phyloP scores from a whole-genome alignment of 2,797 vertebrate genomes.

The Manis pentadactyla region DNA sequence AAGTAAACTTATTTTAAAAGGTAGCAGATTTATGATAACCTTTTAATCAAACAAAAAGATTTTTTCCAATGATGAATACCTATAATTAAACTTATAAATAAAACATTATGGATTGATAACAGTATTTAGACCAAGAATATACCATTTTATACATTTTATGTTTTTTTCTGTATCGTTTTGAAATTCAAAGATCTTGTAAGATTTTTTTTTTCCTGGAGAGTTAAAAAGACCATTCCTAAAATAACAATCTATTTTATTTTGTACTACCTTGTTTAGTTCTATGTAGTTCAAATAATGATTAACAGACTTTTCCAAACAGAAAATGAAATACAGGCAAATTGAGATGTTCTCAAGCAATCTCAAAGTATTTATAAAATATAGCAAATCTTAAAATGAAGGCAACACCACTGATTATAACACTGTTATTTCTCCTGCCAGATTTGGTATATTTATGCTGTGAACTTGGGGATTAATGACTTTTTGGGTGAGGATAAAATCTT shows the following conservation, averaged over 20 bases:
- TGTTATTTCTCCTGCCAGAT: neutral
- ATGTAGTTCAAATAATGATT: constrained; percentile 4
- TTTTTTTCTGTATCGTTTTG: neutral
- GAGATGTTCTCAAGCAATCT: neutral
- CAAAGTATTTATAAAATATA: constrained; percentile 19
- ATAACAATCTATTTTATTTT: constrained; percentile 41
- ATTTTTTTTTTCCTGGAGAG: neutral
- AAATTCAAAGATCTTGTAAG: constrained; percentile 46
- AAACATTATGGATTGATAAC: constrained; percentile 23
- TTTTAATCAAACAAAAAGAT: constrained; percentile 45
- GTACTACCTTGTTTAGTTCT: neutral
- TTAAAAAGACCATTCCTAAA: neutral
- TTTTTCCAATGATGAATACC: neutral
- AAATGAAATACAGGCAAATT: constrained; percentile 24
- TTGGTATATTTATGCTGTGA: neutral
- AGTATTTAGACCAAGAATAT: neutral
- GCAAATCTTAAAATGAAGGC: neutral
- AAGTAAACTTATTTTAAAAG: constrained; percentile 48
- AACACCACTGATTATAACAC: neutral
- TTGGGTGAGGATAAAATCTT: neutral
- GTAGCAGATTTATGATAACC: constrained; percentile 9
- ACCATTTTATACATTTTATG: neutral
- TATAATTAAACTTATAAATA: constrained; percentile 60
- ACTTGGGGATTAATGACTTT: neutral
- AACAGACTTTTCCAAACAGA: neutral